Evolutionary conservation across 1,140 invertebrate species (phyloP).

Genomic region (Apis laboriosa): DNA sequence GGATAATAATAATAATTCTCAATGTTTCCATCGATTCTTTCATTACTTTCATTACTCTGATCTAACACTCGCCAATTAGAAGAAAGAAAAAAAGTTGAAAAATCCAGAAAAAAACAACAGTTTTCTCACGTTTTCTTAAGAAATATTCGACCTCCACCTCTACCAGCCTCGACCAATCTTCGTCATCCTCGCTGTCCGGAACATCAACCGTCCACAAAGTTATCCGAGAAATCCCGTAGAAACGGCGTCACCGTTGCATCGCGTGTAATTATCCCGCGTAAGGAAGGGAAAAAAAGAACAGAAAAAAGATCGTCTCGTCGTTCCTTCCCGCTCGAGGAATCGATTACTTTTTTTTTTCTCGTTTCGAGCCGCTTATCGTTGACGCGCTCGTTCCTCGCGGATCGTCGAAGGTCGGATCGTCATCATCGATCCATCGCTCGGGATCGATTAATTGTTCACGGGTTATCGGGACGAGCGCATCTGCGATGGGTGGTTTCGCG

Average conservation of each 20-base stretch:
- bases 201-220: background rate
- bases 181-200: background rate
- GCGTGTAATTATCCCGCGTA: background rate
- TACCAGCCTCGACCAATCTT: background rate
- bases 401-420: conserved; percentile 61
- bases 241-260: background rate
- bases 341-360: conserved; percentile 58
- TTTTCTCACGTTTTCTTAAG: background rate
- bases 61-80: no score
- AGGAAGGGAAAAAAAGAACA: background rate
- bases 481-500: background rate
- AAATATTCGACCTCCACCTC: background rate
- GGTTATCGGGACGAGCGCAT: conserved; percentile 24
- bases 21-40: no score
- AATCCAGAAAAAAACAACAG: background rate
- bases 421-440: conserved; percentile 54
- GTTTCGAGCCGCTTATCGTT: conserved; percentile 37
- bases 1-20: no score
- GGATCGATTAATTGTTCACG: conserved; percentile 59
- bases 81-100: background rate
- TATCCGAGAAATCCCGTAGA: background rate
- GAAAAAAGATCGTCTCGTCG: background rate
- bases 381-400: conserved; percentile 45
- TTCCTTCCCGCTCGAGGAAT: conserved; percentile 44
- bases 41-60: no score